Conservation (phyloP, 2,797 vertebrate genomes). For the Lycodopsis pacificus region DNA sequence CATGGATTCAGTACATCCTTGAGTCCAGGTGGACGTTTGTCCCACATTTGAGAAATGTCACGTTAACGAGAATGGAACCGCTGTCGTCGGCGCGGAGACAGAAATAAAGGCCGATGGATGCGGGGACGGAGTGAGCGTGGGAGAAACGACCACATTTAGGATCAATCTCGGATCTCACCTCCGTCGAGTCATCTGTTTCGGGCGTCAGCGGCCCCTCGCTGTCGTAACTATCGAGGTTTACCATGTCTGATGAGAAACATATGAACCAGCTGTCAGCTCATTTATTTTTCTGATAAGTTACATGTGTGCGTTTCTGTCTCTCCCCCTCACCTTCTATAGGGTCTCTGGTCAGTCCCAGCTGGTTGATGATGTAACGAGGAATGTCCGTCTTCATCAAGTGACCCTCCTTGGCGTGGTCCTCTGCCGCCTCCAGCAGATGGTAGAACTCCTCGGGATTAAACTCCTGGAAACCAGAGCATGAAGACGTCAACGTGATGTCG, state of each 20-base stretch:
- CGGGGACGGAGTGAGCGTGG: neutral
- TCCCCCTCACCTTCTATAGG: constrained; percentile 89
- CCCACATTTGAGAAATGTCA: no score
- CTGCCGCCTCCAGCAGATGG: constrained; percentile 92
- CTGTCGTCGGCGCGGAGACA: no score
- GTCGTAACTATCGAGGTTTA: constrained; percentile 90
- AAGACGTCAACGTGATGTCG: neutral
- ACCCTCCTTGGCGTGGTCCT: constrained; percentile 94
- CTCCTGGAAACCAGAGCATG: constrained; percentile 80
- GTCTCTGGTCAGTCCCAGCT: constrained; percentile 92
- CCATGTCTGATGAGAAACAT: constrained; percentile 85
- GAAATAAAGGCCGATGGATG: neutral
- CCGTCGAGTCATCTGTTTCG: constrained; percentile 90
- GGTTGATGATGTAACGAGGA: constrained; percentile 93
- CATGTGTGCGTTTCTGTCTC: constrained; percentile 19
- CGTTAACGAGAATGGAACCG: no score
- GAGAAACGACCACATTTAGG: neutral
- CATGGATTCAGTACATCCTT: no score
- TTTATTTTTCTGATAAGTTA: neutral
- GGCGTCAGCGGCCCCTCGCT: constrained; percentile 91
- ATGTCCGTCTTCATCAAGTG: constrained; percentile 94
- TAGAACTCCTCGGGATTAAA: constrained; percentile 95
- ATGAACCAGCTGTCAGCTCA: neutral
- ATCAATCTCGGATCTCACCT: constrained; percentile 79
- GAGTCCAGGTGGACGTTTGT: no score